Conservation (phyloP, 2,797 vertebrate genomes). For the Gymnothorax reevesii region DNA sequence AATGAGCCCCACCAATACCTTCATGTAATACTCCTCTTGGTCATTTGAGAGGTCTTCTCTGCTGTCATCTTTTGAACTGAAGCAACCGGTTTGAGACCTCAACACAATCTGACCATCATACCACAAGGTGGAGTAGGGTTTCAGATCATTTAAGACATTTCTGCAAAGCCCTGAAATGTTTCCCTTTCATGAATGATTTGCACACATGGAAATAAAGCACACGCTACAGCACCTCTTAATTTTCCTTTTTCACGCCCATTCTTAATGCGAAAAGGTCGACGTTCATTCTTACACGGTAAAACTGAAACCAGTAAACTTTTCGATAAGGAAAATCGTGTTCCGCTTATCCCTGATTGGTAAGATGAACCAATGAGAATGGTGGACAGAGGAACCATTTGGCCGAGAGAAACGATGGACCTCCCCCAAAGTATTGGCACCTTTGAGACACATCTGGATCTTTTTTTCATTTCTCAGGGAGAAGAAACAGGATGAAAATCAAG, state of each 20-base stretch:
- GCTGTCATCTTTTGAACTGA: not conserved
- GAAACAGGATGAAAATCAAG: slow-evolving; percentile 32
- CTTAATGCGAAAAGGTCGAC: slow-evolving; percentile 29
- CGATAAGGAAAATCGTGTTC: slow-evolving; percentile 49
- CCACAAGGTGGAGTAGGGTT: not conserved
- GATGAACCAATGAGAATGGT: slow-evolving; percentile 28
- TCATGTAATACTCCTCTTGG: slow-evolving; percentile 21
- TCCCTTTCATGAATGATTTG: slow-evolving; percentile 69
- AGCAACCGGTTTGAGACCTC: not conserved
- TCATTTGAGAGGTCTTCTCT: slow-evolving; percentile 4
- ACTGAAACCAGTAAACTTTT: slow-evolving; percentile 44
- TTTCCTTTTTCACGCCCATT: slow-evolving; percentile 38
- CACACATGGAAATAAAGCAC: slow-evolving; percentile 46
- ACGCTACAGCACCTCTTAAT: slow-evolving; percentile 34
- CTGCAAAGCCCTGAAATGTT: slow-evolving; percentile 49
- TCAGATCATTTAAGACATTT: slow-evolving; percentile 40
- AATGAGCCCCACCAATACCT: not conserved
- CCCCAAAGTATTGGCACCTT: slow-evolving; percentile 21
- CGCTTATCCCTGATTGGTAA: slow-evolving; percentile 21
- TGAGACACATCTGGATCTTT: not conserved
- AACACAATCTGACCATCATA: not conserved
- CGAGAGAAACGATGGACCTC: slow-evolving; percentile 53
- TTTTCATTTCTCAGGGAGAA: slow-evolving; percentile 27
- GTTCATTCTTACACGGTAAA: slow-evolving; percentile 38
- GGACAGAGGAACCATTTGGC: slow-evolving; percentile 54